Evolutionary conservation across 2,888 invertebrate species (phyloP), one percentile per base, ranked within the genome.

Genomic region (Pandemis corylana): DNA sequence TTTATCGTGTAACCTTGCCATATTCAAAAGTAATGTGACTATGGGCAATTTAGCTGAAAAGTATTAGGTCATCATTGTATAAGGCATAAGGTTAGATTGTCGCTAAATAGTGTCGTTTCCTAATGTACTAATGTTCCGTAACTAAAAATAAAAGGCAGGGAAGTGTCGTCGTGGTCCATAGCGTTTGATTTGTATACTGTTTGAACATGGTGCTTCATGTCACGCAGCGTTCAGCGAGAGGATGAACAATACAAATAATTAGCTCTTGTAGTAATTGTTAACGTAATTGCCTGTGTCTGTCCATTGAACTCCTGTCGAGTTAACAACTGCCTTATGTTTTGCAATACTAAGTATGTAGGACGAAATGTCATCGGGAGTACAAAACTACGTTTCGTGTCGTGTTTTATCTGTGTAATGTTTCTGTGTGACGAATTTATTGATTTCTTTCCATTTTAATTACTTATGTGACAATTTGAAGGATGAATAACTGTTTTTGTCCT

Each of bases 341-440:
- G 84, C 83, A 85, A 86, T 87, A 85, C 77, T 81, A 56, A 56
- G 56, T 20, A 76, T 56, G 68, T 67, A 67, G 67, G 61, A 75
- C 66, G 36, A 74, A 84, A 82, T 83, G 86, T 83, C 81, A 83
- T 85, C 83, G 87, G 87, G 89, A 93, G 92, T 93, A 91, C 92
- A 93, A 92, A 93, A 87, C 80, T 78, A 75, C 77, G 79, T 81
- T 81, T 80, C 82, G 85, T 86, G 85, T 84, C 84, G 84, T 87
- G 79, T 83, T 81, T 82, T 82, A 84, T 85, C 81, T 85, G 85
- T 79, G 86, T 66, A 66, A 49, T 83, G 85, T 81, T 84, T 89
- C 81, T 85, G 83, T 71, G 76, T 89, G 87, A 89, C 91, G 92
- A 91, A 91, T 92, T 92, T 90, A 90, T 87, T 86, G 71, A 75